A percentile compares a stretch with the other conserved stretches of the same genome.
These are phyloP conservation scores for Ommatoiulus sabulosus DNA, from an alignment of 2,888 invertebrate genomes.

Conservation along the genomic window DNA sequence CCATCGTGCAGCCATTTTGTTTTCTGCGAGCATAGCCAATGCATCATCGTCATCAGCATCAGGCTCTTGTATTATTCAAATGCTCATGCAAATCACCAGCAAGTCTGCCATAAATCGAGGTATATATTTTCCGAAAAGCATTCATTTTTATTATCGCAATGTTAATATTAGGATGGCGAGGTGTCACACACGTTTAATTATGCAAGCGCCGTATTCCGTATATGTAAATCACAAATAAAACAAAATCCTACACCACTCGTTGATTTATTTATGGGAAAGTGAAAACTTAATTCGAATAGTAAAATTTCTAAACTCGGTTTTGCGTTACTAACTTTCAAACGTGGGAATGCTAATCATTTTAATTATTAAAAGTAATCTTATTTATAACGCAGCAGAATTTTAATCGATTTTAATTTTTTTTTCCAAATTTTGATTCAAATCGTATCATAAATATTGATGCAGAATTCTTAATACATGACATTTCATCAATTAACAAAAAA, in stretches of 20 bases:
- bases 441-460: no score
- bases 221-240: slow-evolving; percentile 22
- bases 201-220: neutral
- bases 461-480: no score
- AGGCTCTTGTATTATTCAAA: neutral
- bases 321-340: neutral
- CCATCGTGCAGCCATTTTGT: slow-evolving; percentile 30
- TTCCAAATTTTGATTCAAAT: neutral
- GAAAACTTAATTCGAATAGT: neutral
- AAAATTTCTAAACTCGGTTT: neutral
- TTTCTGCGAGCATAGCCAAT: neutral
- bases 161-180: slow-evolving; percentile 32
- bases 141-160: slow-evolving; percentile 12
- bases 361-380: no score
- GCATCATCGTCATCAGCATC: slow-evolving; percentile 13
- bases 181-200: slow-evolving; percentile 27
- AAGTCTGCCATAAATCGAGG: neutral
- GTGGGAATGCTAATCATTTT: no score
- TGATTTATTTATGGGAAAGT: slow-evolving; percentile 12
- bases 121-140: neutral
- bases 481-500: no score
- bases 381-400: no score
- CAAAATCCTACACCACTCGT: neutral
- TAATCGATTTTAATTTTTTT: neutral
- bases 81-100: slow-evolving; percentile 2